Evolutionary conservation across 2,113 vertebrate species (phyloP), one percentile per base, ranked within the genome.

Genomic region (Pseudolaguvia tuberculata): DNA sequence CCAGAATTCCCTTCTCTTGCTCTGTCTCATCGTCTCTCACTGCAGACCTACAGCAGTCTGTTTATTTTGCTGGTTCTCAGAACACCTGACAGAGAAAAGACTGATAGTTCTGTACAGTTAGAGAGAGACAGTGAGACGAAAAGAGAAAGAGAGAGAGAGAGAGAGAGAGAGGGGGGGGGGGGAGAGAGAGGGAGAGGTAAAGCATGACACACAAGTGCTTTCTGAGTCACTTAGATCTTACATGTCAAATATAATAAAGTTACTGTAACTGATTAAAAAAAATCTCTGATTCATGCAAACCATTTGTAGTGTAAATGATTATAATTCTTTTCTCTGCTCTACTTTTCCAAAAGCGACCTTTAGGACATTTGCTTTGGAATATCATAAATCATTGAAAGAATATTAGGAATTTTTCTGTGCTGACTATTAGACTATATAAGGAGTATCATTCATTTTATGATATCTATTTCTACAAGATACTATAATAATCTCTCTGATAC

Each of bases 41-140:
- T 88, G 85, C 80, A 89, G 92, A 94, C 92, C 93, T 93, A 93
- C 92, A 94, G 91, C 92, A 90, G 86, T 91, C 82, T 93, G 92
- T 94, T 95, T 94, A 91, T 88, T 74, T 91, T 91, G 85, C 88
- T 81, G 80, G 75, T 82, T 82, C 84, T 68, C 84, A 82, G 84
- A 80, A 55, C 79, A 78, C 80, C 86, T 86, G 83, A 85, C 84
- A 86, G 82, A 72, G 80, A 80, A 84, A 79, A 86, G 86, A 86
- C 88, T 62, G 67, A 72, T 70, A 72, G 82, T 79, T 83, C 82
- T 82, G 70, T 77, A 80, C 63, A 57, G 27, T 29, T 47, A 62
- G 29, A 73, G 56, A 48, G 63, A 23, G 39, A 47, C 29, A 31
- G 21, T 52, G 53, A 48, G 53, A n/a, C 15, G 57, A 39, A 66